Conservation (phyloP, 2,797 vertebrate species). For the Australoheros facetus region DNA sequence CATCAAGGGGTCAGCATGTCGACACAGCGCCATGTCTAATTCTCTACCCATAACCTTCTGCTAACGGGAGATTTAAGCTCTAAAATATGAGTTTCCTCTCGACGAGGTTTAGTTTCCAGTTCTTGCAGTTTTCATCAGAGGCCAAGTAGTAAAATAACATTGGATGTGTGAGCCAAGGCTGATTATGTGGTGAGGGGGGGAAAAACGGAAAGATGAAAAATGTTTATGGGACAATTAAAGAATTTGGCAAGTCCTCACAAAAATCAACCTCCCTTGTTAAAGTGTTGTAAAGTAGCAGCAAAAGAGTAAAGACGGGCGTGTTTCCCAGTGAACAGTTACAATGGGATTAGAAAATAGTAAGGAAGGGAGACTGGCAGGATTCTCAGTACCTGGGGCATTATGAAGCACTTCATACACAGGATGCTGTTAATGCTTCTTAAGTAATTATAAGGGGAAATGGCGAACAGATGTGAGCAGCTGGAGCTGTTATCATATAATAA, state of each 20-base stretch:
- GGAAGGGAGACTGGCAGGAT: slow-evolving; percentile 13
- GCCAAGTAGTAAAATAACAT: slow-evolving; percentile 70
- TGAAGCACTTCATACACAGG: slow-evolving; percentile 33
- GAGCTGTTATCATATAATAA: slow-evolving; percentile 39
- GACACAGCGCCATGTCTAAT: slow-evolving; percentile 35
- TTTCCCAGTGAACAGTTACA: slow-evolving; percentile 46
- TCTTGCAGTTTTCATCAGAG: slow-evolving; percentile 55
- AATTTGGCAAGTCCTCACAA: slow-evolving; percentile 64
- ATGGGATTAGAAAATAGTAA: slow-evolving; percentile 46
- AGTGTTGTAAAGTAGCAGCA: slow-evolving; percentile 47
- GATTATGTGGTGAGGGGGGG: slow-evolving; percentile 43
- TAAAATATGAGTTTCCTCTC: slow-evolving; percentile 38
- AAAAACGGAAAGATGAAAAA: slow-evolving; percentile 52
- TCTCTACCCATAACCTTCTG: slow-evolving; percentile 37
- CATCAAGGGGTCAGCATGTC: slow-evolving; percentile 56
- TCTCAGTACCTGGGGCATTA: slow-evolving; percentile 11
- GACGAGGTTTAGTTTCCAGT: slow-evolving; percentile 55
- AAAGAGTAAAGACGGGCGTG: slow-evolving; percentile 26
- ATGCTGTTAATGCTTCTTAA: slow-evolving; percentile 29
- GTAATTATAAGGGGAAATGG: slow-evolving; percentile 41
- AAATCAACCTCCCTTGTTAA: slow-evolving; percentile 50
- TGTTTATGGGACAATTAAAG: slow-evolving; percentile 73
- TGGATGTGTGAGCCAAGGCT: slow-evolving; percentile 46
- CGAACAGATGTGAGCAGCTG: slow-evolving; percentile 47
- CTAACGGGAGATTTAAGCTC: slow-evolving; percentile 31